A percentile compares a stretch with the other conserved stretches of the same genome.
phyloP scores from a whole-genome alignment of 2,888 invertebrate genomes.

The Tenthredo amoena region DNA sequence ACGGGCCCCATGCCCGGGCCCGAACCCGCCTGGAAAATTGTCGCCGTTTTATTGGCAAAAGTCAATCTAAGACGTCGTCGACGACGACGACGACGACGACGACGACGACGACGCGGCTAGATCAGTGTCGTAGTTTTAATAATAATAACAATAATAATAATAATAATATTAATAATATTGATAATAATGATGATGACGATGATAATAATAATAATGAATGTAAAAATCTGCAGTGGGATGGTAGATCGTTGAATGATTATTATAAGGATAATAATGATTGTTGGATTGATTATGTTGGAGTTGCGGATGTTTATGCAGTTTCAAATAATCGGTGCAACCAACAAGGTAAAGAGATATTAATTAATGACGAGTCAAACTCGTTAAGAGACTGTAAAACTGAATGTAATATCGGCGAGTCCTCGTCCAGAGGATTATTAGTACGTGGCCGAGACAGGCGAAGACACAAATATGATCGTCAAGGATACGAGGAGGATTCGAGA shows the following conservation, averaged over 20 bases:
- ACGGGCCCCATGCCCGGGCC: conserved; percentile 60
- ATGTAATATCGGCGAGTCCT: neutral
- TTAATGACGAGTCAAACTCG: neutral
- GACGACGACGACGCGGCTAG: neutral
- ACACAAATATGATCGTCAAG: neutral
- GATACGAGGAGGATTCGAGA: neutral
- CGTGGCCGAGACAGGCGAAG: conserved; percentile 20
- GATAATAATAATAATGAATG: neutral
- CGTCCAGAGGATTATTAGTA: neutral
- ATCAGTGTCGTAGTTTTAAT: neutral
- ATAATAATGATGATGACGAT: neutral
- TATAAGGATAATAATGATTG: neutral
- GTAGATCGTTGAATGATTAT: neutral
- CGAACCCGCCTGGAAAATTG: conserved; percentile 9
- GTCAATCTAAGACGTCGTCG: neutral
- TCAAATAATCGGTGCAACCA: neutral
- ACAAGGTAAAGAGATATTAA: neutral
- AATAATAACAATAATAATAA: neutral
- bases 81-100: neutral
- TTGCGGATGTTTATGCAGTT: neutral
- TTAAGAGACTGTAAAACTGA: neutral
- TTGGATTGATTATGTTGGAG: neutral
- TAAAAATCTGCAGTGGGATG: neutral
- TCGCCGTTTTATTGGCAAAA: neutral
- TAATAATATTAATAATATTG: no score